Conservation (phyloP, 2,113 vertebrate genomes). For the Epinephelus lanceolatus region DNA sequence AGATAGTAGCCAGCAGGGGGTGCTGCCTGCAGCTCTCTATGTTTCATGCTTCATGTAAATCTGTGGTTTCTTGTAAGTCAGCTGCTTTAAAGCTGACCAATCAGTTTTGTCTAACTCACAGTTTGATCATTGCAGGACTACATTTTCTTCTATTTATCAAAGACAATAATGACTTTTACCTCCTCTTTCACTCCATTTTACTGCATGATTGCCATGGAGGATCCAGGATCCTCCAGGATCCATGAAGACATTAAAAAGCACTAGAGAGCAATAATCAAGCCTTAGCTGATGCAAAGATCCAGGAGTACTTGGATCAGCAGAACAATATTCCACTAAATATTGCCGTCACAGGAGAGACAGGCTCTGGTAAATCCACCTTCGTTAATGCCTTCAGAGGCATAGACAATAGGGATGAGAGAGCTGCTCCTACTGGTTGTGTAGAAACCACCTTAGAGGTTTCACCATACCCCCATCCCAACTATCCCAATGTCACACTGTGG, state of each 20-base stretch:
- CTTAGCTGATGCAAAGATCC: not conserved
- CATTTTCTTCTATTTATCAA: too few species aligned
- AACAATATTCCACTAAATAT: not conserved
- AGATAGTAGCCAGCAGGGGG: not conserved
- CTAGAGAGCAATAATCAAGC: not conserved
- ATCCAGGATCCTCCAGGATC: too few species aligned
- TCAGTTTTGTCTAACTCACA: not conserved
- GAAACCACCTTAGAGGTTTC: not conserved
- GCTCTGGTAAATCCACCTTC: slow-evolving; percentile 45
- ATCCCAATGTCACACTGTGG: slow-evolving; percentile 32
- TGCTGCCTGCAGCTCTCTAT: too few species aligned
- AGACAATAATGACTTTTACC: too few species aligned
- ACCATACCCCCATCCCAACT: slow-evolving; percentile 35
- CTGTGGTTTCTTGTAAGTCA: not conserved
- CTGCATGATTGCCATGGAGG: too few species aligned
- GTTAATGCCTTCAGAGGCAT: slow-evolving; percentile 36
- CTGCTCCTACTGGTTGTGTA: slow-evolving; percentile 25
- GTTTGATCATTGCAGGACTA: too few species aligned
- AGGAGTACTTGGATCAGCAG: not conserved
- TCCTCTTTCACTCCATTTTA: too few species aligned
- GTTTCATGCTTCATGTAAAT: too few species aligned
- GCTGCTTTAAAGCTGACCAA: not conserved
- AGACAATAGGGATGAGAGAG: not conserved
- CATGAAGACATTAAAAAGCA: not conserved
- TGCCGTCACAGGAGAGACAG: slow-evolving; percentile 23